Evolutionary conservation across 1,140 invertebrate species (phyloP).

Genomic region (Berghia stephanieae): DNA sequence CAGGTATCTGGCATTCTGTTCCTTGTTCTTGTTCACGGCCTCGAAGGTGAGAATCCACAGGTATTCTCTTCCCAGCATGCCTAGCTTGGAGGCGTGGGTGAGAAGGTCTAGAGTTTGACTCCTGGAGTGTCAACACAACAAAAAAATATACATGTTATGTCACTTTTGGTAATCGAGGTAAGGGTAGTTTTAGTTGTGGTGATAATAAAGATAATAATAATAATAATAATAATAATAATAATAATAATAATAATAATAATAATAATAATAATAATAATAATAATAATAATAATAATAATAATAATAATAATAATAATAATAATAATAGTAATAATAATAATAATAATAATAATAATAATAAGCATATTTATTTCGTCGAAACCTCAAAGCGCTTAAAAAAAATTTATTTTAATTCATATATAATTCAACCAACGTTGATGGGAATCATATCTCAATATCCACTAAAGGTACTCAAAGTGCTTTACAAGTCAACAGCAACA

Average conservation of each 20-base stretch:
- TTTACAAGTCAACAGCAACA: too few relatives aligned
- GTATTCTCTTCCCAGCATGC: constrained; percentile 17
- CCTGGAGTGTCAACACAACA: neutral
- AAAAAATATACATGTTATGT: neutral
- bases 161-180: too few relatives aligned
- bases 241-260: constrained; percentile 32
- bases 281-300: neutral
- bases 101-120: constrained; percentile 21
- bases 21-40: constrained; percentile 28
- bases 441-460: too few relatives aligned
- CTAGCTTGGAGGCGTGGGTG: neutral
- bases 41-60: constrained; percentile 33
- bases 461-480: too few relatives aligned
- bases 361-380: too few relatives aligned
- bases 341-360: too few relatives aligned
- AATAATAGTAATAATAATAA: too few relatives aligned
- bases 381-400: too few relatives aligned
- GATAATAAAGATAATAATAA: constrained; percentile 20
- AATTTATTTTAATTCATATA: too few relatives aligned
- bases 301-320: too few relatives aligned
- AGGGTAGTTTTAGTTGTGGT: neutral
- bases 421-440: too few relatives aligned
- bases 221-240: constrained; percentile 34
- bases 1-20: constrained; percentile 22
- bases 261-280: constrained; percentile 19